Evolutionary conservation across 2,888 invertebrate genomes (phyloP).

Genomic region (Gnatocerus cornutus): DNA sequence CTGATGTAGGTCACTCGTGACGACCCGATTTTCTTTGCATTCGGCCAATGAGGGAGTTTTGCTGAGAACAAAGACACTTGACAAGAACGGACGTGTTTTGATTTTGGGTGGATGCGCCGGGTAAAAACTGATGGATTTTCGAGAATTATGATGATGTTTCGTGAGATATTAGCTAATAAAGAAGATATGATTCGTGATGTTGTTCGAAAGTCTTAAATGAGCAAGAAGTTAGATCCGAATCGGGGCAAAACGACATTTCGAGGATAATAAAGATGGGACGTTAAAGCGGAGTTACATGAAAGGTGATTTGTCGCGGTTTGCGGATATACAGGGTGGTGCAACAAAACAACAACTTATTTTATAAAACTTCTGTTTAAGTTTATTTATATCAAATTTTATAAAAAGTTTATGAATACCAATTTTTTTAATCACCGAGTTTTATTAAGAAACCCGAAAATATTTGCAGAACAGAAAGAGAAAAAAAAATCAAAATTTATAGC

Average conservation of each 20-base stretch:
- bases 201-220: conserved; percentile 10
- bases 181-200: conserved; percentile 3
- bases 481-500: no score
- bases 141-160: conserved; percentile 14
- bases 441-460: no score
- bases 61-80: background rate
- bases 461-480: no score
- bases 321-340: no score
- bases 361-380: no score
- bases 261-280: conserved; percentile 14
- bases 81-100: background rate
- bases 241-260: conserved; percentile 1
- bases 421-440: no score
- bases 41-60: conserved; percentile 2
- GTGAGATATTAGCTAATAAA: conserved; percentile 21
- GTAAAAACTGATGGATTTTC: background rate
- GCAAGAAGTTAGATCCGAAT: conserved; percentile 15
- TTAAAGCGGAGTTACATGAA: background rate
- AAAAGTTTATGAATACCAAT: no score
- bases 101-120: conserved; percentile 1
- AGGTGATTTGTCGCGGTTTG: background rate
- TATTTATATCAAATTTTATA: no score
- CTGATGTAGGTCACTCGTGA: conserved; percentile 55
- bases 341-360: no score
- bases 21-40: conserved; percentile 54